Percentiles rank a stretch among this genome's conserved stretches.
These are phyloP conservation scores for Spheniscus mendiculus DNA, from an alignment of 2,113 vertebrate species.

Conservation along the genomic window DNA sequence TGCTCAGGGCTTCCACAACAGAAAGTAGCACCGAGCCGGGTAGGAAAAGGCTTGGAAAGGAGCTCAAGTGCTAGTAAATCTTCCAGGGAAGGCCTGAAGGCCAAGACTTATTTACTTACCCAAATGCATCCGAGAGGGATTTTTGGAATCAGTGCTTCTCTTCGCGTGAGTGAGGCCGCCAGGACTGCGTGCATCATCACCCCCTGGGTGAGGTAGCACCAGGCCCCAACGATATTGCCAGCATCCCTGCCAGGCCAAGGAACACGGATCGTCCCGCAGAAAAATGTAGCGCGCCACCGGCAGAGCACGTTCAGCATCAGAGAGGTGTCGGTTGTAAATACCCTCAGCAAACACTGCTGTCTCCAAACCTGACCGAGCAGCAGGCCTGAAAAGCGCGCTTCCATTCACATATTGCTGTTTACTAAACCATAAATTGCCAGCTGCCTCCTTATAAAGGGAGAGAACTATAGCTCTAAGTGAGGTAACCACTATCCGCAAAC, in stretches of 20 bases:
- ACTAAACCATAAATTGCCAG: background rate
- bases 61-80: background rate
- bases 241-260: background rate
- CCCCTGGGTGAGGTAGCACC: background rate
- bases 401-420: background rate
- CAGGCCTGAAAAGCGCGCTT: background rate
- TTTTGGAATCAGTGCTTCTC: background rate
- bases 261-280: background rate
- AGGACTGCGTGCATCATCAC: background rate
- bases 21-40: background rate
- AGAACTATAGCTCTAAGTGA: background rate
- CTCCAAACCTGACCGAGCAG: background rate
- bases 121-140: background rate
- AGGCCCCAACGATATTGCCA: background rate
- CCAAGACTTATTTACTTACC: background rate
- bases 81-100: background rate
- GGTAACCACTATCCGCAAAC: background rate
- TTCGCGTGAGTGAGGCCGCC: fast-evolving
- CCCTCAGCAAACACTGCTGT: background rate
- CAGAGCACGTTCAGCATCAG: background rate
- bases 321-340: background rate
- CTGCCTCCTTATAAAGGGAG: background rate
- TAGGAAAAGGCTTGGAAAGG: background rate
- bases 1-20: background rate
- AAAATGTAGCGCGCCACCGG: background rate